Conservation (phyloP, 2,113 vertebrate genomes). For the Pedionomus torquatus region DNA sequence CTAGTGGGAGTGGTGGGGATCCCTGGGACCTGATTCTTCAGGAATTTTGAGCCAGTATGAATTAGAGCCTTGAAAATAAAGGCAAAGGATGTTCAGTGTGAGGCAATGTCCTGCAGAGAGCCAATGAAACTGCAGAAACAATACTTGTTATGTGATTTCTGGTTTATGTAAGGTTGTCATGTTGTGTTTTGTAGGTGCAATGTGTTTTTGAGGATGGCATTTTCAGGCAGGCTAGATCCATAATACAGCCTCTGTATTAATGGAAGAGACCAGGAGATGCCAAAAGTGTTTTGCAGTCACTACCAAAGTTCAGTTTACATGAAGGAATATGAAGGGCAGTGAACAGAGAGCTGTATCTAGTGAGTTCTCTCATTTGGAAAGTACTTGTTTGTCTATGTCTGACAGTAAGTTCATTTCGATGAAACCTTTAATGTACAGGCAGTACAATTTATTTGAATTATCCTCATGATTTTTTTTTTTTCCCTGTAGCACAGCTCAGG, state of each 20-base stretch:
- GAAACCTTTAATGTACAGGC: not conserved
- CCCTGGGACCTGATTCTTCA: not conserved
- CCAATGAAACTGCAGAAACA: not conserved
- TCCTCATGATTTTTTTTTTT: not conserved
- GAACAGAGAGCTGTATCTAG: not conserved
- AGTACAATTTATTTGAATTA: not conserved
- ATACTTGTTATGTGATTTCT: fast-evolving
- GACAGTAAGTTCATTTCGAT: not conserved
- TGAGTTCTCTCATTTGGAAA: not conserved
- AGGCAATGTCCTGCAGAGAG: not conserved
- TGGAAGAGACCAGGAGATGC: not conserved
- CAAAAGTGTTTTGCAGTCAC: not conserved
- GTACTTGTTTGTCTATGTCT: not conserved
- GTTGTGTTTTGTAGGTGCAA: not conserved
- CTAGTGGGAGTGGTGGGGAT: not conserved
- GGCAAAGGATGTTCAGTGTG: not conserved
- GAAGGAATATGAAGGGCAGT: not conserved
- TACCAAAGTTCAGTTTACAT: not conserved
- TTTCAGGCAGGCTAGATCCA: not conserved
- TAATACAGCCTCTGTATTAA: not conserved
- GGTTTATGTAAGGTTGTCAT: not conserved
- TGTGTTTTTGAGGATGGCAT: not conserved
- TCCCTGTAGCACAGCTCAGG: not conserved
- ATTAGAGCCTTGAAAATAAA: not conserved
- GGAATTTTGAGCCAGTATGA: not conserved